Base-by-base conservation (phyloP, 2,888 invertebrate genomes). In the Mactromeris polynyma region DNA sequence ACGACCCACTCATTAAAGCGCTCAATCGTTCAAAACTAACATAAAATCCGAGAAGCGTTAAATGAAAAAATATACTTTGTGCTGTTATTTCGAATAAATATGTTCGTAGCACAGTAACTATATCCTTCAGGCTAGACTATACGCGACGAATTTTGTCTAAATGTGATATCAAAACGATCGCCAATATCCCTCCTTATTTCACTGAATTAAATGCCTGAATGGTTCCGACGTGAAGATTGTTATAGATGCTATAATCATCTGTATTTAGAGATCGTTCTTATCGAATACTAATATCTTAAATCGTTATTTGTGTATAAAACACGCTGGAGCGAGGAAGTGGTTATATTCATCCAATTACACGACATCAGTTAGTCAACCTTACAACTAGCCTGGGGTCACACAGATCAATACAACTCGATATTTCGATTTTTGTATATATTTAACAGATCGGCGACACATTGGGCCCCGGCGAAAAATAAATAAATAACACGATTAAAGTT, bases 1-100 rank as follows among this genome's bases (percentile, higher is more conserved):
- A 81, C 58, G 81, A 42, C 73, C 11, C 36, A 69, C 64, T 40
- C 80, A 85, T 87, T 83, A 83, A 79, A 83, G 36, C 51, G 80
- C 51, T 87, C 87, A 80, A 87, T 87, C 58, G 80, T 82, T 83
- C 64, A 87, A 87, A 83, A 83, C 73, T 87, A 80, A 87, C 87
- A 87, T 84, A 64, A 87, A 88, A 84, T 85, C 81, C 69, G 36
- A 77, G 81, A 85, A 42, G 88, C 84, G 88, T 88, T 85, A 80
- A 85, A 85, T 85, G 77, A 81, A 77, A 81, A n/a, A 81, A 81
- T 51, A 87, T 87, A 36, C 64, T 58, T 33, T 46, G 51, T 38
- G 69, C 26, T 86, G 58, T 81, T 81, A 73, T 83, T 81, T 36
- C 54, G 81, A 81, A 69, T 17, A 54, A 79, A 36, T 40, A 54